Percentiles rank a stretch among this genome's conserved stretches.
These are phyloP conservation scores for Corydoras maculifer DNA, from an alignment of 2,113 vertebrate genomes.

Conservation along the genomic window DNA sequence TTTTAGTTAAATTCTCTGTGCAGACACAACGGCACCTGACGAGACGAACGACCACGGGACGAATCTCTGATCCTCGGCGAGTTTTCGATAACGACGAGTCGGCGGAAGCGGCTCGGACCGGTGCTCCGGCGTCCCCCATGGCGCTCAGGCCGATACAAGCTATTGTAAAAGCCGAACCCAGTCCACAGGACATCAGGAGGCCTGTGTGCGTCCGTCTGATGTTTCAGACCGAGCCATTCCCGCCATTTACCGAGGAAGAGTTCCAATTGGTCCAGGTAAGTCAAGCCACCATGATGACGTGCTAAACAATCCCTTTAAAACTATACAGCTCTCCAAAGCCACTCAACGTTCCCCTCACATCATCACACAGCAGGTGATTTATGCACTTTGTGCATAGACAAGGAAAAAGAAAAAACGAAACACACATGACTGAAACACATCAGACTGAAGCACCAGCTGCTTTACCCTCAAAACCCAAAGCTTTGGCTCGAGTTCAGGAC, in stretches of 20 bases:
- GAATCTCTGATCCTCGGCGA: too few relatives aligned
- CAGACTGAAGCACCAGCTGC: conserved; percentile 3
- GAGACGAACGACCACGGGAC: too few relatives aligned
- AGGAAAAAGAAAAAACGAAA: neutral
- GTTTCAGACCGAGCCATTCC: conserved; percentile 39
- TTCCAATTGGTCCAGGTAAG: too few relatives aligned
- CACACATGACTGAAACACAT: neutral
- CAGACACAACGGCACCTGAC: too few relatives aligned
- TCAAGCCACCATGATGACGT: too few relatives aligned
- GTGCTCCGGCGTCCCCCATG: neutral
- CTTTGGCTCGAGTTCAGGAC: neutral
- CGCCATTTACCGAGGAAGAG: conserved; percentile 15
- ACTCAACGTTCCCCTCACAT: neutral
- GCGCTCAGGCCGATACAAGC: conserved; percentile 89
- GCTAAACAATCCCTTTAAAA: too few relatives aligned
- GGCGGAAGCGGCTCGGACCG: too few relatives aligned
- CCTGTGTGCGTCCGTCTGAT: conserved; percentile 31
- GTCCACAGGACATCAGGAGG: conserved; percentile 63
- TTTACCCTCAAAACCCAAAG: conserved; percentile 11
- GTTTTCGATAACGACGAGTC: too few relatives aligned
- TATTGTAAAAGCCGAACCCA: conserved; percentile 93
- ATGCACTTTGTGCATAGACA: conserved; percentile 81
- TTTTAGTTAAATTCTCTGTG: too few relatives aligned
- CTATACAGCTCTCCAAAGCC: too few relatives aligned
- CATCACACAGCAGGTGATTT: conserved; percentile 67